Evolutionary conservation across 2,113 vertebrate genomes (phyloP), one percentile per base, ranked within the genome.

Genomic region (Vanacampus margaritifer): DNA sequence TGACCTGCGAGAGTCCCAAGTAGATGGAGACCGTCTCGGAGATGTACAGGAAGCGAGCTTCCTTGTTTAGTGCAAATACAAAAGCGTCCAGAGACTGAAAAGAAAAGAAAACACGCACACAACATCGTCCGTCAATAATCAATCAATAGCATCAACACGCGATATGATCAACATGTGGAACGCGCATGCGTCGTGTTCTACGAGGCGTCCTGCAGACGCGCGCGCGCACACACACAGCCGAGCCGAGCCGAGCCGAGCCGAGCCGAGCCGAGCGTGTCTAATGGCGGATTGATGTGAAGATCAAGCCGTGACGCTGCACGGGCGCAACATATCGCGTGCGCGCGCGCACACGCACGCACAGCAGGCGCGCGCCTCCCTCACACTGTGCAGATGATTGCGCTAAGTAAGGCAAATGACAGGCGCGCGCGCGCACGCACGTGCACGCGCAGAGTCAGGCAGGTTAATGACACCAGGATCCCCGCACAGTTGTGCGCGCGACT

Each of bases 51-150:
- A 99, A 99, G 83, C 95, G 94, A 89, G 96, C 96, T 91, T 99
- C 97, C 91, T 98, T 96, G 92, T 98, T 99, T 95, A 98, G 94
- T 95, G 96, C 96, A 97, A 99, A 99, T 92, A 99, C 94, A 89
- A 99, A 99, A 88, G 95, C 97, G 91, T 99, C 97, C 92, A 99
- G 94, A 87, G 96, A 98, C 97, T 99, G 93, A 66, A 68, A 75
- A 24, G 66, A 12, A 62, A 57, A 67, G 13, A 77, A 80, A 28
- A 74, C 43, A 68, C 0, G 65, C 3, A 69, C 21, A n/a, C 46
- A 50, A 37, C 9, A 12, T 9, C 9, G 39, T n/a, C 28, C 0
- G 48, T 51, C 51, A 54, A 54, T 26, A 26, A 13, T 13, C 11
- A 26, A 5, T 45, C 43, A 45, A 6, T 45, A 43, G 13, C 12